These are phyloP conservation scores for Drosophila pseudoananassae DNA, from an alignment of 1,140 invertebrate species.

Conservation along the genomic window DNA sequence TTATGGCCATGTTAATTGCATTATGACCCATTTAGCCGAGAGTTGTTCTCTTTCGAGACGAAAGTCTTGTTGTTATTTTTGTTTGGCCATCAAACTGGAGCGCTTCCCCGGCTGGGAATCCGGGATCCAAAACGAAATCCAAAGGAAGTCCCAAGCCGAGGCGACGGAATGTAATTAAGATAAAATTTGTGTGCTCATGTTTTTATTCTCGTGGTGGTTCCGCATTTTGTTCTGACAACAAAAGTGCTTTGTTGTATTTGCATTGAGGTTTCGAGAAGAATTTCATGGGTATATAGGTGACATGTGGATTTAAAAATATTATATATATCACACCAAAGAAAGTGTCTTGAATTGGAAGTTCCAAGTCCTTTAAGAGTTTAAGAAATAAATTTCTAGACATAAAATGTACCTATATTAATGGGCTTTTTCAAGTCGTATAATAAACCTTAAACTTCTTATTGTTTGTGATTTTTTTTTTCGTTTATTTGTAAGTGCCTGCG, in stretches of 20 bases:
- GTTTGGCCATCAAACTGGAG: constrained; percentile 59
- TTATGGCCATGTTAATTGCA: constrained; percentile 69
- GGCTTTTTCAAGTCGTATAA: constrained; percentile 10
- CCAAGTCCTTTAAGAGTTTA: neutral
- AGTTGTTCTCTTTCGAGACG: constrained; percentile 28
- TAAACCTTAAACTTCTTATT: constrained; percentile 17
- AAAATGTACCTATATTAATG: neutral
- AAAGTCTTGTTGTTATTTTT: constrained; percentile 28
- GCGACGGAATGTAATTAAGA: constrained; percentile 69
- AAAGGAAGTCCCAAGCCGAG: constrained; percentile 27
- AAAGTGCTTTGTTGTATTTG: constrained; percentile 51
- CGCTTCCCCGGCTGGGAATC: constrained; percentile 13
- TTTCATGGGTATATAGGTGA: neutral
- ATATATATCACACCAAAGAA: too few relatives aligned
- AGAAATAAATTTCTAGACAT: neutral
- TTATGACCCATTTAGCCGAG: constrained; percentile 71
- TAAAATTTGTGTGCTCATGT: constrained; percentile 54
- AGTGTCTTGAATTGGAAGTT: neutral
- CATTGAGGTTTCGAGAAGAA: constrained; percentile 1
- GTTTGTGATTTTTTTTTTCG: constrained; percentile 26
- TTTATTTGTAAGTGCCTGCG: constrained; percentile 34
- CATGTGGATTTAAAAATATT: too few relatives aligned
- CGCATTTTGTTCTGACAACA: constrained; percentile 47
- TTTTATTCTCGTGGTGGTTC: constrained; percentile 46
- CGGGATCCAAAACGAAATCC: constrained; percentile 29